phyloP scores from a whole-genome alignment of 2,797 vertebrate genomes.

The Dromococcyx pavoninus region DNA sequence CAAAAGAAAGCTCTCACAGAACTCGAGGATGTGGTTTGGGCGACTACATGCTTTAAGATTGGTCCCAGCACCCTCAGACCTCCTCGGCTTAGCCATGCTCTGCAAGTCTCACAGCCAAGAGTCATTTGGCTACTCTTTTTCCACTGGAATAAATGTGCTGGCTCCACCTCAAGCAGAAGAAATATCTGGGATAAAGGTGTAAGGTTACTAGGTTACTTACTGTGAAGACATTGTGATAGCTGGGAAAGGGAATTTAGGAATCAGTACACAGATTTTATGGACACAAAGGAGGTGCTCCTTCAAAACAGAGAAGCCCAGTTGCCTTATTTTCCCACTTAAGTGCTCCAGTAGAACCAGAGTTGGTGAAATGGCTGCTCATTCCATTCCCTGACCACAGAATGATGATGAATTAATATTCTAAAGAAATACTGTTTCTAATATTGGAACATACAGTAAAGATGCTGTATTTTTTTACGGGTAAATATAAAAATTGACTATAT shows the following conservation, averaged over 20 bases:
- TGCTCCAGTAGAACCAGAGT: background rate
- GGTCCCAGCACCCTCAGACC: background rate
- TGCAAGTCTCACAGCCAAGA: background rate
- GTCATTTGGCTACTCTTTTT: background rate
- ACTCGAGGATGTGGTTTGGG: conserved; percentile 6
- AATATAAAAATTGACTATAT: background rate
- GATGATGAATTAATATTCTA: background rate
- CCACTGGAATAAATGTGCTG: background rate
- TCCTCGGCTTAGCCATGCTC: background rate
- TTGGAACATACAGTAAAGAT: background rate
- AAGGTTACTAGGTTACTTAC: background rate
- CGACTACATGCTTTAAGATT: background rate
- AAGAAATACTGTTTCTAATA: background rate
- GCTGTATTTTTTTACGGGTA: background rate
- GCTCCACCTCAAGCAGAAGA: background rate
- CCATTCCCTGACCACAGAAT: background rate
- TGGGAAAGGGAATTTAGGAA: background rate
- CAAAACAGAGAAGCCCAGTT: background rate
- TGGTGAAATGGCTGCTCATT: background rate
- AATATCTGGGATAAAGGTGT: background rate
- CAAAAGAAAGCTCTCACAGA: background rate
- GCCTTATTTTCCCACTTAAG: background rate
- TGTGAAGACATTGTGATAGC: background rate
- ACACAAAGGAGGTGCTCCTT: background rate
- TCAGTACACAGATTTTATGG: rapidly evolving